A percentile compares a stretch with the other conserved stretches of the same genome.
Evolutionary conservation across 1,140 invertebrate species (phyloP).

Genomic region (Dermatophagoides farinae): DNA sequence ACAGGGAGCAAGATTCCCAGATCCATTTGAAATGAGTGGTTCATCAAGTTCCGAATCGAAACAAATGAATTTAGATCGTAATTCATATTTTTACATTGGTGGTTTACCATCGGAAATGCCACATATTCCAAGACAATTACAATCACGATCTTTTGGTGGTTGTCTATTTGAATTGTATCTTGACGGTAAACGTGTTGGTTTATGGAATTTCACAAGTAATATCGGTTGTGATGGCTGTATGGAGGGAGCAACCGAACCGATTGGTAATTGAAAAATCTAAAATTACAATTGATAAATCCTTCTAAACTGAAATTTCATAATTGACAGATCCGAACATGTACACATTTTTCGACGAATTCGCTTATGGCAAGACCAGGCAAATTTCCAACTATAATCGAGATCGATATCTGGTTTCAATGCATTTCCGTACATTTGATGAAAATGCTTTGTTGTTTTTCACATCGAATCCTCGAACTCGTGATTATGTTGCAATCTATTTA

Average conservation of each 20-base stretch:
- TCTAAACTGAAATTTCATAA: not conserved
- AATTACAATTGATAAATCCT: slow-evolving; percentile 26
- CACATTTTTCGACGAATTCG: slow-evolving; percentile 46
- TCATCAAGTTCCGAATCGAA: slow-evolving; percentile 20
- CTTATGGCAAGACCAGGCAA: slow-evolving; percentile 46
- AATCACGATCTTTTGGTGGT: slow-evolving; percentile 31
- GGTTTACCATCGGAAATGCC: slow-evolving; percentile 18
- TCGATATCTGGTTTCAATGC: slow-evolving; percentile 51
- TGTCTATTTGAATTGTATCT: slow-evolving; percentile 55
- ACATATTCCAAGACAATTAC: slow-evolving; percentile 25
- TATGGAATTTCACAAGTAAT: slow-evolving; percentile 62
- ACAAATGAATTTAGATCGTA: slow-evolving; percentile 20
- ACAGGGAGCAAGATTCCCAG: slow-evolving; percentile 12
- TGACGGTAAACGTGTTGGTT: slow-evolving; percentile 52
- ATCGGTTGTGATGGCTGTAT: slow-evolving; percentile 43
- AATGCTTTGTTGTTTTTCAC: slow-evolving; percentile 66
- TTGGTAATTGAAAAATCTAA: not conserved
- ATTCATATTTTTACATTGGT: slow-evolving; percentile 21
- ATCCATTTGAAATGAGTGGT: slow-evolving; percentile 15
- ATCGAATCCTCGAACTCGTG: slow-evolving; percentile 38
- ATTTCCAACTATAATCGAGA: slow-evolving; percentile 42
- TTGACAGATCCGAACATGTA: slow-evolving; percentile 29
- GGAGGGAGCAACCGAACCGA: slow-evolving; percentile 32
- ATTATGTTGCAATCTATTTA: slow-evolving; percentile 16
- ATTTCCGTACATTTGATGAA: slow-evolving; percentile 65